Evolutionary conservation across 2,797 vertebrate species (phyloP).

Genomic region (Eulemur rubriventer): DNA sequence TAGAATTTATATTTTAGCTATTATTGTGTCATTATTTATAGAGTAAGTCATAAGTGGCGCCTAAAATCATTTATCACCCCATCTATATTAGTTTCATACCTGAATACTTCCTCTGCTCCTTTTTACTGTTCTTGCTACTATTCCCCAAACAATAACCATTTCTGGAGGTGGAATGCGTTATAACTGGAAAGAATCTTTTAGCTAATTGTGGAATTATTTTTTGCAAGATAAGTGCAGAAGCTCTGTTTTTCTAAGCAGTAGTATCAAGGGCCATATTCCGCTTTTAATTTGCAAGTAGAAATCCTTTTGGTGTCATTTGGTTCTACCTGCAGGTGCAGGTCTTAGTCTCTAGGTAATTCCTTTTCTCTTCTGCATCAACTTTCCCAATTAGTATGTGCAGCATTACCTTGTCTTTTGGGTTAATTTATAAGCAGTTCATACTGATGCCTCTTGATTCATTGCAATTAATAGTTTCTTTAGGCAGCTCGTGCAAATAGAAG

Average conservation of each 20-base stretch:
- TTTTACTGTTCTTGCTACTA: constrained; percentile 54
- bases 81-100: constrained; percentile 67
- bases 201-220: constrained; percentile 62
- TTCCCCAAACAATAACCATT: constrained; percentile 70
- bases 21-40: constrained; percentile 67
- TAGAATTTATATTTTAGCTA: constrained; percentile 66
- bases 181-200: constrained; percentile 54
- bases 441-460: constrained; percentile 55
- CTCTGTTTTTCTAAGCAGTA: constrained; percentile 53
- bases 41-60: constrained; percentile 40
- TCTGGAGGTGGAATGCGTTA: constrained; percentile 58
- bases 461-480: constrained; percentile 68
- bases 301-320: constrained; percentile 45
- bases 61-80: constrained; percentile 41
- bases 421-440: constrained; percentile 73
- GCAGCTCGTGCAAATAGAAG: constrained; percentile 53
- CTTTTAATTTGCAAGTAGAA: constrained; percentile 59
- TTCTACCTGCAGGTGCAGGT: constrained; percentile 31
- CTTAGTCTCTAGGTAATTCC: not conserved
- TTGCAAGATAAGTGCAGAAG: constrained; percentile 59
- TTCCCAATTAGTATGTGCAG: constrained; percentile 8
- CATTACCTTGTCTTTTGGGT: constrained; percentile 63
- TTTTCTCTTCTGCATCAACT: not conserved
- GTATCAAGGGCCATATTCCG: constrained; percentile 38
- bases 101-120: not conserved